Conservation (phyloP, 2,888 invertebrate species). For the Orthosia cruda region DNA sequence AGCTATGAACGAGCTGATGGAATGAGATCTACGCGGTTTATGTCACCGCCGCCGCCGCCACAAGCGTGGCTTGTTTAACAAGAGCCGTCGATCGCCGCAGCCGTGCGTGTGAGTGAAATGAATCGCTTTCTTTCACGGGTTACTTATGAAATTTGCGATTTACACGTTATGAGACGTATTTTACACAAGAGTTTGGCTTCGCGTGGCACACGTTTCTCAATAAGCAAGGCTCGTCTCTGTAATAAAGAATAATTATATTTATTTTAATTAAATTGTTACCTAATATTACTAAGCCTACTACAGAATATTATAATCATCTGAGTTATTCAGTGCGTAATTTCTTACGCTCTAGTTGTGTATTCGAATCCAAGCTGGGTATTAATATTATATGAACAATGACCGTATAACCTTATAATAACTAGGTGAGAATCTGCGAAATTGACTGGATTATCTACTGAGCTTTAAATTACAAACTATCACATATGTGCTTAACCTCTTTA, state of each 20-base stretch:
- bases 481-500: background rate
- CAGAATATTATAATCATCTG: constrained; percentile 12
- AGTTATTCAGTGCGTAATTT: constrained; percentile 32
- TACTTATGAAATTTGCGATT: constrained; percentile 89
- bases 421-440: constrained; percentile 35
- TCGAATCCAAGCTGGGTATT: constrained; percentile 24
- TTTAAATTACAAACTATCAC: background rate
- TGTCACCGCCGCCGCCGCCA: constrained; percentile 64
- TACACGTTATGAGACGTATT: constrained; percentile 79
- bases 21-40: constrained; percentile 70
- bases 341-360: constrained; percentile 36
- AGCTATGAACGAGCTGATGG: constrained; percentile 32
- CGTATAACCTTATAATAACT: constrained; percentile 18
- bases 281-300: constrained; percentile 35
- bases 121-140: constrained; percentile 87
- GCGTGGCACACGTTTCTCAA: constrained; percentile 66
- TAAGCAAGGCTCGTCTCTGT: constrained; percentile 50
- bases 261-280: constrained; percentile 47
- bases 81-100: constrained; percentile 66
- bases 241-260: constrained; percentile 49
- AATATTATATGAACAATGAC: constrained; percentile 35
- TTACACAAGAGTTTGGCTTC: constrained; percentile 70
- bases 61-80: constrained; percentile 72
- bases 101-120: constrained; percentile 81
- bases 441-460: background rate